These are phyloP conservation scores for Arctocebus calabarensis DNA, from an alignment of 2,797 vertebrate genomes.

Conservation along the genomic window DNA sequence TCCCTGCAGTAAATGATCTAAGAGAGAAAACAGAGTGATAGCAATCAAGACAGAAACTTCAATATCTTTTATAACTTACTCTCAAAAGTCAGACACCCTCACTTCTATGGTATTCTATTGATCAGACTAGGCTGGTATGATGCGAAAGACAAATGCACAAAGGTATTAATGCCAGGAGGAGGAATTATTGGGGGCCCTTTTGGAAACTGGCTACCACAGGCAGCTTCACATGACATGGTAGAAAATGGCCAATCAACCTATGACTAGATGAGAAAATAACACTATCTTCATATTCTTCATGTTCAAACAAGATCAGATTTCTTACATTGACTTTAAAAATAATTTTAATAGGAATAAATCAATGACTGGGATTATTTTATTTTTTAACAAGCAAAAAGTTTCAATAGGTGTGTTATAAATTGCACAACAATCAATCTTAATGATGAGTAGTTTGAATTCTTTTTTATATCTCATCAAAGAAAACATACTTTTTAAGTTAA, in stretches of 20 bases:
- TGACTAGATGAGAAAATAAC: not conserved
- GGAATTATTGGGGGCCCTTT: accelerated
- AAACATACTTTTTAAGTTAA: not conserved
- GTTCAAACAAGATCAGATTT: constrained; percentile 1
- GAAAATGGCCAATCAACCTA: not conserved
- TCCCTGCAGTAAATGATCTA: not conserved
- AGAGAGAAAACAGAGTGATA: not conserved
- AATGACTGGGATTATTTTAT: not conserved
- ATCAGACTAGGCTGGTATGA: not conserved
- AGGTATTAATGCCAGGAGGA: not conserved
- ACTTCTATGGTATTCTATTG: not conserved
- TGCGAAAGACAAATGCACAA: not conserved
- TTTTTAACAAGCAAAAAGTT: not conserved
- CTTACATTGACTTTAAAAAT: not conserved
- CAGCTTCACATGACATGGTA: not conserved
- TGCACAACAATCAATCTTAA: not conserved
- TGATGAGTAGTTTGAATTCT: not conserved
- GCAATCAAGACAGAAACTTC: not conserved
- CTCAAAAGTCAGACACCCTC: not conserved
- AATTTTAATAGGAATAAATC: not conserved
- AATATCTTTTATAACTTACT: not conserved
- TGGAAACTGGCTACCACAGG: not conserved
- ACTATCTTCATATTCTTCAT: not conserved
- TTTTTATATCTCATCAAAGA: not conserved
- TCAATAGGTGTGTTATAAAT: not conserved